A percentile compares a stretch with the other conserved stretches of the same genome.
Evolutionary conservation across 30 jellyfish, hydroid and myxozoan species (phyloP).

Genomic region (Cassiopea andromeda): DNA sequence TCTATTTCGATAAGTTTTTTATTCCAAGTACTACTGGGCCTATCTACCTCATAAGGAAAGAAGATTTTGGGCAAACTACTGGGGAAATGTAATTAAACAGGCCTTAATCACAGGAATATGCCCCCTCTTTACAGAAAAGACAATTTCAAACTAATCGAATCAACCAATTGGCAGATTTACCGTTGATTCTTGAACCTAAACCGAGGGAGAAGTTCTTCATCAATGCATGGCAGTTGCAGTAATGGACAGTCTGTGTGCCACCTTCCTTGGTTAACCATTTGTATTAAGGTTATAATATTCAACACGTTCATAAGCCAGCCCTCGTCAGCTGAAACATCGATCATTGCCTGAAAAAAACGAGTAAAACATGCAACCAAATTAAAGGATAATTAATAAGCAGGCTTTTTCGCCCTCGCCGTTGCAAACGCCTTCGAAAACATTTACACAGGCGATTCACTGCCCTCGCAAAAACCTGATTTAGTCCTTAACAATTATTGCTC

Average conservation of each 20-base stretch:
- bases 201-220: conserved; percentile 50
- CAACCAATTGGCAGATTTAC: not conserved
- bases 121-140: not conserved
- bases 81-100: not conserved
- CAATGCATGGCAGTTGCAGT: conserved; percentile 82
- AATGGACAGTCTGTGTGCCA: conserved; percentile 90
- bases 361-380: not conserved
- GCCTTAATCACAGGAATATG: not conserved
- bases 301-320: conserved; percentile 94
- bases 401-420: no score
- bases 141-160: not conserved
- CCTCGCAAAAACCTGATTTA: no score
- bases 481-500: no score
- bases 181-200: conserved; percentile 27
- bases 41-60: not conserved
- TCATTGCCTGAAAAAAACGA: conserved; percentile 84
- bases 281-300: conserved; percentile 75
- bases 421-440: no score
- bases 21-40: no score
- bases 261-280: conserved; percentile 92
- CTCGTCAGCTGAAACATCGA: conserved; percentile 93
- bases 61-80: not conserved
- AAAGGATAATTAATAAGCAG: no score
- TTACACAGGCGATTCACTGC: no score
- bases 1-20: no score